These are phyloP conservation scores for Lophius americanus DNA, from an alignment of 2,797 vertebrate genomes.

Conservation along the genomic window DNA sequence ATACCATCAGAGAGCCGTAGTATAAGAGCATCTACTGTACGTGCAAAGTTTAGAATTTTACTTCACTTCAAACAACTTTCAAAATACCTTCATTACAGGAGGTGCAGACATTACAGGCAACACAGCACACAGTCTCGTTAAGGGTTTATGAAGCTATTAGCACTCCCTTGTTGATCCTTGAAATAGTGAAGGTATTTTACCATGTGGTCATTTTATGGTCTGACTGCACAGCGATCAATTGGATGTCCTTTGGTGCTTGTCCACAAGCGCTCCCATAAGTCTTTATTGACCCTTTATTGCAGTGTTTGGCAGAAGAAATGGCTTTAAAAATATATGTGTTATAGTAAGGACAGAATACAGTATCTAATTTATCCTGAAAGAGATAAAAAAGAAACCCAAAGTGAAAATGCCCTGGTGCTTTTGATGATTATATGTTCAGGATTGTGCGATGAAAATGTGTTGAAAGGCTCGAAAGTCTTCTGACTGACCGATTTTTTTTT, in stretches of 20 bases:
- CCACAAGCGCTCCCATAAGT: conserved; percentile 48
- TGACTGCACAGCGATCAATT: conserved; percentile 60
- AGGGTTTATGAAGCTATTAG: conserved; percentile 54
- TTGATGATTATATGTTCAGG: conserved; percentile 32
- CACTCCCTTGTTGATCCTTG: conserved; percentile 47
- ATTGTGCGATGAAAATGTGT: conserved; percentile 49
- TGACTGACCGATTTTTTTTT: conserved; percentile 21
- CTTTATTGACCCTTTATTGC: conserved; percentile 64
- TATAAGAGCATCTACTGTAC: conserved; percentile 24
- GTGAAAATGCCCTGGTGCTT: conserved; percentile 44
- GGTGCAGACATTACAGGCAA: conserved; percentile 38
- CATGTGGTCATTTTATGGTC: conserved; percentile 65
- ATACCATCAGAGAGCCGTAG: conserved; percentile 24
- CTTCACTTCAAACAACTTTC: conserved; percentile 54
- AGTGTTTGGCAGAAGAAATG: conserved; percentile 46
- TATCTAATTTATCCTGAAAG: conserved; percentile 52
- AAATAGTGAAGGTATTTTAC: conserved; percentile 42
- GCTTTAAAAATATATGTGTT: conserved; percentile 51
- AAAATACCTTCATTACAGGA: conserved; percentile 49
- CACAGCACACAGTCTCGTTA: conserved; percentile 41
- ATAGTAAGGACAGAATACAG: conserved; percentile 22
- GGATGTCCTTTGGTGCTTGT: conserved; percentile 57
- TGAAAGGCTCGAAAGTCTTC: conserved; percentile 41
- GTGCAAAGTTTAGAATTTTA: conserved; percentile 23
- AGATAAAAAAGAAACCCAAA: conserved; percentile 46